Evolutionary conservation across 1,140 invertebrate genomes (phyloP), one percentile per base, ranked within the genome.

Genomic region (Phthorimaea operculella): DNA sequence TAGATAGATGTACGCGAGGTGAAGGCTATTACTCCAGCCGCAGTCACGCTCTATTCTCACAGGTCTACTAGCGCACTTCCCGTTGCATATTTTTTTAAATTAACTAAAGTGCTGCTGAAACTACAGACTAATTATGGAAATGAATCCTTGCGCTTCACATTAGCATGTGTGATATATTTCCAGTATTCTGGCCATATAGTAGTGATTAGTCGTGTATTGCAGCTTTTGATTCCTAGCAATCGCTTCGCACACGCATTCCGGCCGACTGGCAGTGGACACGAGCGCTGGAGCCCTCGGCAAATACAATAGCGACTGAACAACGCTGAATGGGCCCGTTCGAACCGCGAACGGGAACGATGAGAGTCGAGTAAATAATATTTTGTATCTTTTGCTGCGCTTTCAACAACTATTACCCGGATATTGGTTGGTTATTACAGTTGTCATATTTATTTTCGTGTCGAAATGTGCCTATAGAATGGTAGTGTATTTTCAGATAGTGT

Each of bases 231-330:
- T 70, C 63, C 62, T 60, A 53, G 64, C 64, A 65, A 72, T 68
- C 68, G 68, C 62, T 59, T 64, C 53, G 48, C 63, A 57, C 51
- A 59, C 54, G 62, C 67, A 59, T 70, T 72, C 69, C 67, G 64
- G 70, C 62, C 70, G 69, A 82, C 79, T 70, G 75, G 66, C 74
- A 72, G 79, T 79, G 75, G 75, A 79, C 76, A 76, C 72, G 75
- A 75, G 72, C 74, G 53, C 63, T 71, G 63, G 68, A 79, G 79
- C 70, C 68, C 72, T 79, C 66, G 54, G 79, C 71, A 82, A 82
- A 82, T 67, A 81, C 71, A 76, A 77, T 76, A 78, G 69, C 68
- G 64, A 66, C 53, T 67, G 69, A 70, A 74, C 71, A 67, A 58
- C 65, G 60, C 70, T 73, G 62, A 66, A 75, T 59, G 58, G 56